Conservation (phyloP, 2,113 vertebrate genomes). For the Daboia siamensis region DNA sequence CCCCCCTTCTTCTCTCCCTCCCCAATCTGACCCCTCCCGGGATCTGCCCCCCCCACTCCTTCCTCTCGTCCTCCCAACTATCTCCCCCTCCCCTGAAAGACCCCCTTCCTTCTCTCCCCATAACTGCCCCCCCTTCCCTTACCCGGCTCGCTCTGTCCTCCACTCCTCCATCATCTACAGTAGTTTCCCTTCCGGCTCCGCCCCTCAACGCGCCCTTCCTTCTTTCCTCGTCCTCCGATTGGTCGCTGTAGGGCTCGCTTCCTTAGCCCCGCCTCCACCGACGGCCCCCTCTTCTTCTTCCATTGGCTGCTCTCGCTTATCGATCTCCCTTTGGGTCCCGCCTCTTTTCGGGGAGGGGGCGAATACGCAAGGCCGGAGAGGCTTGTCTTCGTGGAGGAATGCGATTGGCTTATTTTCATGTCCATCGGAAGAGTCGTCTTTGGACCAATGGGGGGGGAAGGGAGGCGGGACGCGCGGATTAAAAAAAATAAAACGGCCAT, state of each 20-base stretch:
- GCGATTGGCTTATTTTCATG: fast-evolving
- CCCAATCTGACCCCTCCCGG: too few relatives aligned
- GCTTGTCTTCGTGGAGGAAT: constrained; percentile 27
- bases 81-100: fast-evolving
- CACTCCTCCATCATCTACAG: neutral
- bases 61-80: too few relatives aligned
- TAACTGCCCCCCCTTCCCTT: too few relatives aligned
- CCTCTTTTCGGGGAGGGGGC: neutral
- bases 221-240: neutral
- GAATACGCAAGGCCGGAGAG: neutral
- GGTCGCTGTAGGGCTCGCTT: fast-evolving
- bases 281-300: neutral
- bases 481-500: fast-evolving
- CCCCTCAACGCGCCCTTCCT: fast-evolving
- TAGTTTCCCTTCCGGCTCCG: neutral
- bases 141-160: neutral
- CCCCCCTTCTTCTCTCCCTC: neutral
- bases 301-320: neutral
- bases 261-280: fast-evolving
- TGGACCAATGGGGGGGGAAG: neutral
- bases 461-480: fast-evolving
- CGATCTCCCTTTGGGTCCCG: neutral
- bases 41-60: fast-evolving
- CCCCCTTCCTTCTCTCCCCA: neutral
- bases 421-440: fast-evolving